Conservation (phyloP, 2,888 invertebrate genomes). For the Lasius platythorax region DNA sequence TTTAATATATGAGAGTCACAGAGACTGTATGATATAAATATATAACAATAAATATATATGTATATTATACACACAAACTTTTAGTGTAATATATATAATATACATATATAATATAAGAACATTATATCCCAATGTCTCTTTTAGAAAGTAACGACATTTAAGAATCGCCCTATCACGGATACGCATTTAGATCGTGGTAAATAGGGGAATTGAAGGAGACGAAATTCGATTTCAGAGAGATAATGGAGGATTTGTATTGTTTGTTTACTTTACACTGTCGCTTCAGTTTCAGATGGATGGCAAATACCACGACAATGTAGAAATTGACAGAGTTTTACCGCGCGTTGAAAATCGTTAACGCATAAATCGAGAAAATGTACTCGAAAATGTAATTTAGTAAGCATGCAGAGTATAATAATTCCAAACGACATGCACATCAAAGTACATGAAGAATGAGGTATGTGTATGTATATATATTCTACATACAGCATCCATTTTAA, state of each 20-base stretch:
- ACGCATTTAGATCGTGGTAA: neutral
- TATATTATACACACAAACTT: too few species aligned
- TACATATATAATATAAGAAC: neutral
- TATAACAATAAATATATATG: too few species aligned
- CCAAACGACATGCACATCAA: neutral
- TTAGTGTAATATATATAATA: neutral
- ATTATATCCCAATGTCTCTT: neutral
- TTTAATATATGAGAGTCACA: neutral
- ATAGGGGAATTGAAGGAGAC: neutral
- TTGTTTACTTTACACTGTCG: slow-evolving; percentile 14
- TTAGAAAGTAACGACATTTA: neutral
- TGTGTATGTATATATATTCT: neutral
- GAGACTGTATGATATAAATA: too few species aligned
- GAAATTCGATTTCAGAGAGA: slow-evolving; percentile 23
- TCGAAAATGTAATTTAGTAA: slow-evolving; percentile 39
- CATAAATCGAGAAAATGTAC: slow-evolving; percentile 6
- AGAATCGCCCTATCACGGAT: neutral
- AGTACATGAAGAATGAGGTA: neutral
- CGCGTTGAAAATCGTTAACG: slow-evolving; percentile 25
- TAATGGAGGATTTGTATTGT: slow-evolving; percentile 7
- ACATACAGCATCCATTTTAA: neutral
- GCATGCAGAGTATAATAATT: neutral
- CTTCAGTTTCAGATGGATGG: neutral
- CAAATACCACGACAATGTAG: neutral
- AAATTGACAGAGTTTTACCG: slow-evolving; percentile 16